phyloP scores from a whole-genome alignment of 2,113 vertebrate species.

The Paramisgurnus dabryanus region DNA sequence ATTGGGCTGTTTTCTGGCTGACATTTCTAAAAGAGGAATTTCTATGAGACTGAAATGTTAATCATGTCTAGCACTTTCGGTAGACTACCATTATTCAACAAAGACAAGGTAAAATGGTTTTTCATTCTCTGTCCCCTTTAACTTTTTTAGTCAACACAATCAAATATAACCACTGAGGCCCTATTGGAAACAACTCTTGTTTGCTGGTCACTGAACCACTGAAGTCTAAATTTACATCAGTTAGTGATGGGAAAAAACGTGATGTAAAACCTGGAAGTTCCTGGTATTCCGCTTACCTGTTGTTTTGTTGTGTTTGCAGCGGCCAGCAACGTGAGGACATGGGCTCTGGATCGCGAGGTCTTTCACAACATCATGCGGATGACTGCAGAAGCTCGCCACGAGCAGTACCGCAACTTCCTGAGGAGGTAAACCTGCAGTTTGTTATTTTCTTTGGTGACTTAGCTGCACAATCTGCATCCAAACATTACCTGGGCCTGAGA shows the following conservation, averaged over 20 bases:
- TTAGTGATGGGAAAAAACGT: not conserved
- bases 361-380: constrained; percentile 95
- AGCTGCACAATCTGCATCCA: not conserved
- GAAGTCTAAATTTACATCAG: constrained; percentile 28
- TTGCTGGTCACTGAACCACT: constrained; percentile 9
- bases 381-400: constrained; percentile 87
- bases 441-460: constrained; percentile 1
- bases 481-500: too few relatives aligned
- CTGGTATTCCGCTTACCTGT: constrained; percentile 37
- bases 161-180: constrained; percentile 1
- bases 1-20: too few relatives aligned
- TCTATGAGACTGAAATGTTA: too few relatives aligned
- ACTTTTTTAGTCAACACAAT: constrained; percentile 4
- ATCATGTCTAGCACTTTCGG: too few relatives aligned
- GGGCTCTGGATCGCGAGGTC: constrained; percentile 89
- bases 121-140: not conserved
- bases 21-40: too few relatives aligned
- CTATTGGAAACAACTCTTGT: constrained; percentile 35
- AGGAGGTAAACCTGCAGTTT: constrained; percentile 77
- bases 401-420: constrained; percentile 89
- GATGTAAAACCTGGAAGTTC: not conserved
- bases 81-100: too few relatives aligned
- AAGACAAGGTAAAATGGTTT: too few relatives aligned
- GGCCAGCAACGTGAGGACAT: constrained; percentile 83
- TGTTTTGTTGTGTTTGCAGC: constrained; percentile 69